Conservation (phyloP, 2,888 invertebrate species). For the Therioaphis trifolii region DNA sequence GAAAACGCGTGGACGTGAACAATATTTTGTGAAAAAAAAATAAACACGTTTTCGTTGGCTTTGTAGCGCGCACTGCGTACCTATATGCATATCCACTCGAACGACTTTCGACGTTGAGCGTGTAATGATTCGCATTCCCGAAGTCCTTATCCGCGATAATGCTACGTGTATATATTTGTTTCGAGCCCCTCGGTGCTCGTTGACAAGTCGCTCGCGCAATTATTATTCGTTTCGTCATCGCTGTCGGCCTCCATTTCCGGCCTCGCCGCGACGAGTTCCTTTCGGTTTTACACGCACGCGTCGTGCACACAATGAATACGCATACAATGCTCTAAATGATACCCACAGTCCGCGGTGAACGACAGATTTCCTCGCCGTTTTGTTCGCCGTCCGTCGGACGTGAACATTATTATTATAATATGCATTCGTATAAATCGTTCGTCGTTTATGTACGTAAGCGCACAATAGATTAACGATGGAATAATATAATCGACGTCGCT, state of each 20-base stretch:
- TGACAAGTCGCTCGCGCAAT: neutral
- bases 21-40: too few relatives aligned
- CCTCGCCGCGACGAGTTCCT: neutral
- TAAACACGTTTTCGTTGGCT: too few relatives aligned
- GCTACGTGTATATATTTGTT: too few relatives aligned
- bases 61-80: too few relatives aligned
- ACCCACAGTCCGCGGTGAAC: neutral
- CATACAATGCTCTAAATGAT: too few relatives aligned
- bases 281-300: neutral
- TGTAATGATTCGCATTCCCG: neutral
- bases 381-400: neutral
- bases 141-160: neutral
- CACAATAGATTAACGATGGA: conserved; percentile 8
- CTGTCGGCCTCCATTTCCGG: neutral
- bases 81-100: too few relatives aligned
- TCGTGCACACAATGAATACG: too few relatives aligned
- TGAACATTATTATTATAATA: neutral
- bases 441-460: neutral
- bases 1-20: too few relatives aligned
- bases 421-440: neutral
- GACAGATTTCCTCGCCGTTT: neutral
- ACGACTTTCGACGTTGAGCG: too few relatives aligned
- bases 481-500: neutral
- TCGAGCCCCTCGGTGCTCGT: neutral
- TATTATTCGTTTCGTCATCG: neutral